Evolutionary conservation across 2,888 invertebrate genomes (phyloP).

Genomic region (Thumatha senex): DNA sequence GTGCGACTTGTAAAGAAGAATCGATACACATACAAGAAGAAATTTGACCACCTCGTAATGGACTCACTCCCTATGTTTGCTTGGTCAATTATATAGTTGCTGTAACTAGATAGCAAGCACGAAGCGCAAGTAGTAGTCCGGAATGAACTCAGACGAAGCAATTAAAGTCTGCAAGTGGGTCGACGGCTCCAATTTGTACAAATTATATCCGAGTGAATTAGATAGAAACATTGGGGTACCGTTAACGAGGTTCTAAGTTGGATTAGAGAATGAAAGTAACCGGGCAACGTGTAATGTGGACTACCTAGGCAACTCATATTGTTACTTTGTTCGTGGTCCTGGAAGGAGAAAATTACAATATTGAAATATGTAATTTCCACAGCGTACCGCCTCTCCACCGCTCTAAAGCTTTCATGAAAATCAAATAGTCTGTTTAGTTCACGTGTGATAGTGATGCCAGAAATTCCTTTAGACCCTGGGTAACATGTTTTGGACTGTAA

Average conservation of each 20-base stretch:
- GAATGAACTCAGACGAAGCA: constrained; percentile 53
- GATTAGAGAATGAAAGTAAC: not conserved
- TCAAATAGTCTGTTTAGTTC: too few relatives aligned
- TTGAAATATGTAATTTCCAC: too few relatives aligned
- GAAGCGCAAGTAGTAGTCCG: constrained; percentile 24
- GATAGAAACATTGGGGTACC: constrained; percentile 29
- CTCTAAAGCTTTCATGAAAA: too few relatives aligned
- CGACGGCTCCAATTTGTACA: constrained; percentile 49
- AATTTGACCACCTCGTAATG: not conserved
- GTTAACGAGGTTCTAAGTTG: constrained; percentile 8
- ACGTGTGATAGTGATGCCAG: too few relatives aligned
- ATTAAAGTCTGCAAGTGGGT: constrained; percentile 50
- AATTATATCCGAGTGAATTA: constrained; percentile 40
- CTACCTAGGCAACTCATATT: too few relatives aligned
- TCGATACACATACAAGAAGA: not conserved
- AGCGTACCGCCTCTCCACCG: too few relatives aligned
- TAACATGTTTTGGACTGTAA: too few relatives aligned
- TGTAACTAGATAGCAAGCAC: constrained; percentile 2
- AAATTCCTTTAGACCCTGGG: too few relatives aligned
- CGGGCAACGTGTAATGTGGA: too few relatives aligned
- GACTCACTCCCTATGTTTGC: not conserved
- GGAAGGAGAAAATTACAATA: too few relatives aligned
- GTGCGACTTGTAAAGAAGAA: not conserved
- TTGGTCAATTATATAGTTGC: not conserved
- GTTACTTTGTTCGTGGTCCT: too few relatives aligned